Evolutionary conservation across 37 sponge, comb jelly and placozoan genomes (phyloP).

Genomic region (Lycopodina hypogea): DNA sequence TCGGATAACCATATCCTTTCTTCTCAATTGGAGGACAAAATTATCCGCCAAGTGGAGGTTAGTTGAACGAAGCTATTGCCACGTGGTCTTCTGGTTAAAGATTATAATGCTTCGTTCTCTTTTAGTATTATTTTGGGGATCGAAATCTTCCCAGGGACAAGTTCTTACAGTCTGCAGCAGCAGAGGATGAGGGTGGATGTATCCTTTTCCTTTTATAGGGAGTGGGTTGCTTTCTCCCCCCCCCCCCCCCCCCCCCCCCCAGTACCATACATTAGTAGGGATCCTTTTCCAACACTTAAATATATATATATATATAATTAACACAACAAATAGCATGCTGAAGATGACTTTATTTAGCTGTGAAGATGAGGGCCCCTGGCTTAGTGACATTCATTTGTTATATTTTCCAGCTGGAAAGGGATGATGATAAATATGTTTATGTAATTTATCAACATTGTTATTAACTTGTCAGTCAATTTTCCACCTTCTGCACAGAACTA

Average conservation of each 20-base stretch:
- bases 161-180: slow-evolving; percentile 65
- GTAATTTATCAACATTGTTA: too few species aligned
- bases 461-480: too few species aligned
- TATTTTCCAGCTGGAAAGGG: too few species aligned
- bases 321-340: too few species aligned
- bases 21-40: slow-evolving; percentile 66
- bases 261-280: background rate
- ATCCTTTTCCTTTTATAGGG: slow-evolving; percentile 27
- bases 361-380: too few species aligned
- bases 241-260: too few species aligned
- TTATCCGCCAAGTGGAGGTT: slow-evolving; percentile 78
- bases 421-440: too few species aligned
- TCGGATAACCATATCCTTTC: background rate
- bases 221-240: background rate
- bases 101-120: background rate
- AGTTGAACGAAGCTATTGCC: background rate
- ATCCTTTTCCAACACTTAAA: background rate
- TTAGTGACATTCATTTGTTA: too few species aligned
- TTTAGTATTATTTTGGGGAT: slow-evolving; percentile 91
- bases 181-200: slow-evolving; percentile 61
- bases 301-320: too few species aligned
- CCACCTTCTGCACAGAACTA: too few species aligned
- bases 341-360: too few species aligned
- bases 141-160: slow-evolving; percentile 81
- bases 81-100: background rate